These are phyloP conservation scores for Corbicula japonica DNA, from an alignment of 2,888 invertebrate species.

Conservation along the genomic window DNA sequence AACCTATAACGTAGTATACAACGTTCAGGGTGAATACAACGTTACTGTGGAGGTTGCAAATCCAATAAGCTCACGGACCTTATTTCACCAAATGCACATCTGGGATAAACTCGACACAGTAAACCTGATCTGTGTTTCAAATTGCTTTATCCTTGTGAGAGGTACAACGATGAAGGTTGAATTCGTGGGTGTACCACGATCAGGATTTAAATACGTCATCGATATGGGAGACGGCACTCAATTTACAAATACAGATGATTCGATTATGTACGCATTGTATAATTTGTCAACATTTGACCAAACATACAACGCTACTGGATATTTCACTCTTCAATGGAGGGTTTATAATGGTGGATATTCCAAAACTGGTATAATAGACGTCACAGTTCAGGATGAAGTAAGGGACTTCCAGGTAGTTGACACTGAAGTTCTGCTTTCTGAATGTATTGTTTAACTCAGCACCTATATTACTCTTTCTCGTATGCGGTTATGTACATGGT, in stretches of 20 bases:
- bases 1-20: slow-evolving; percentile 25
- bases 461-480: too few species aligned
- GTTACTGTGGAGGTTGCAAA: slow-evolving; percentile 40
- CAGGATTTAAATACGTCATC: slow-evolving; percentile 60
- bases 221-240: slow-evolving; percentile 49
- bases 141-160: slow-evolving; percentile 11
- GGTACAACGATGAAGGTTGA: slow-evolving; percentile 9
- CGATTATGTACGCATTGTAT: slow-evolving; percentile 36
- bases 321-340: slow-evolving; percentile 39
- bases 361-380: background rate
- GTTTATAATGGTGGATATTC: slow-evolving; percentile 31
- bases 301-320: slow-evolving; percentile 28
- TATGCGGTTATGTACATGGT: too few species aligned
- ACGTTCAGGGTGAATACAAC: slow-evolving; percentile 52
- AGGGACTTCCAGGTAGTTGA: slow-evolving; percentile 45
- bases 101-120: slow-evolving; percentile 40
- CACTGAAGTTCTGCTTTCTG: too few species aligned
- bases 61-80: slow-evolving; percentile 20
- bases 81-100: slow-evolving; percentile 20
- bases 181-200: slow-evolving; percentile 45
- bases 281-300: slow-evolving; percentile 25
- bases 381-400: slow-evolving; percentile 39
- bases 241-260: slow-evolving; percentile 7
- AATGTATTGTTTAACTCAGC: too few species aligned
- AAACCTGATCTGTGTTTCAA: background rate